These are phyloP conservation scores for Sinocyclocheilus maitianheensis DNA, from an alignment of 2,113 vertebrate genomes.

Conservation along the genomic window DNA sequence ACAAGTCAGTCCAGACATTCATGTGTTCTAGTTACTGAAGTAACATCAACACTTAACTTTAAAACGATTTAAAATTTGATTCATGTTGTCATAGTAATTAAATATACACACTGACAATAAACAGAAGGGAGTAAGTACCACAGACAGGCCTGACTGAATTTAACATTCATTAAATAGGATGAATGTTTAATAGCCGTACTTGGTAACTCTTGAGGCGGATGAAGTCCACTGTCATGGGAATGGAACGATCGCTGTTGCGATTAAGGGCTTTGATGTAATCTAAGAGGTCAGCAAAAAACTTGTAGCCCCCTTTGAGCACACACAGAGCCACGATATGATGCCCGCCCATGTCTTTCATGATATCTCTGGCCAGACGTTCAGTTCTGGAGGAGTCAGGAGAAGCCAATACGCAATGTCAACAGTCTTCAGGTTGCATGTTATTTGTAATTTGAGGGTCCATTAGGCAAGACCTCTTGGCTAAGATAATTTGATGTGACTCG, in stretches of 20 bases:
- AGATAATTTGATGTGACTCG: not conserved
- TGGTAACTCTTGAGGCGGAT: constrained; percentile 98
- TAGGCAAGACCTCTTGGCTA: not conserved
- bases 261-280: constrained; percentile 99
- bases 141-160: not conserved
- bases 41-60: not conserved
- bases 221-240: constrained; percentile 99
- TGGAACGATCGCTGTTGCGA: constrained; percentile 95
- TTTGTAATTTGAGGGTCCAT: constrained; percentile 30
- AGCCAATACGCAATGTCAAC: constrained; percentile 60
- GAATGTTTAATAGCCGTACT: constrained; percentile 72
- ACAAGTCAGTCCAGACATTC: not conserved
- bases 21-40: not conserved
- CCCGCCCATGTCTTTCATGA: constrained; percentile 97
- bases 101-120: not conserved
- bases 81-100: not conserved
- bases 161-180: not conserved
- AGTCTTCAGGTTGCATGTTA: constrained; percentile 44
- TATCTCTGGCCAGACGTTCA: constrained; percentile 92
- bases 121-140: not conserved
- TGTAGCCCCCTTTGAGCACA: constrained; percentile 98
- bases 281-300: constrained; percentile 97
- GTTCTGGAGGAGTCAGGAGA: constrained; percentile 77
- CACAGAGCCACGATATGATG: constrained; percentile 97
- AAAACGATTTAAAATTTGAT: not conserved